These are phyloP conservation scores for Donacobius atricapilla DNA, from an alignment of 2,113 vertebrate species.

Conservation along the genomic window DNA sequence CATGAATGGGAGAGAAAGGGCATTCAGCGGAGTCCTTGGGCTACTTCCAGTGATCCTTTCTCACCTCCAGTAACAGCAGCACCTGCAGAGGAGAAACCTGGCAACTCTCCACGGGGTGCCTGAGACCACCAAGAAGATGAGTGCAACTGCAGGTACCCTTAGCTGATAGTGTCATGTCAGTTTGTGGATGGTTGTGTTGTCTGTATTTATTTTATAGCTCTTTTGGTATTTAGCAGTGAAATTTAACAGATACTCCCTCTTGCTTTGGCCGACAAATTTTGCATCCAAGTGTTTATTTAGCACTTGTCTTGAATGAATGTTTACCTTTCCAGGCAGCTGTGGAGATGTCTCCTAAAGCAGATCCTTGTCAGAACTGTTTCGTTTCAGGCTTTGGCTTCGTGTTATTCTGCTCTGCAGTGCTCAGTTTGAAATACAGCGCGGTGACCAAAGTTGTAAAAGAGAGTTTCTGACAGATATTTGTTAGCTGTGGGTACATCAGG, in stretches of 20 bases:
- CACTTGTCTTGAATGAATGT: not conserved
- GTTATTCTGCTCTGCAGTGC: not conserved
- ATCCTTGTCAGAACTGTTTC: not conserved
- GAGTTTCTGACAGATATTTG: not conserved
- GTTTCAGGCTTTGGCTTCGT: not conserved
- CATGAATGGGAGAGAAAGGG: not conserved
- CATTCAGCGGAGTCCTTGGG: not conserved
- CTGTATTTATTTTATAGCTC: not conserved
- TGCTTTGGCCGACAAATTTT: not conserved
- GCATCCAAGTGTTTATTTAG: not conserved
- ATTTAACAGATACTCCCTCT: not conserved
- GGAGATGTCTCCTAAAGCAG: not conserved
- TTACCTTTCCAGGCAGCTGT: not conserved
- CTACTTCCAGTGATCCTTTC: not conserved
- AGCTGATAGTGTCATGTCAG: not conserved
- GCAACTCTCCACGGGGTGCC: not conserved
- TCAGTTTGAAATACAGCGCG: not conserved
- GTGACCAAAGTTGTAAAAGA: not conserved
- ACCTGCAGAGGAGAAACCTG: not conserved
- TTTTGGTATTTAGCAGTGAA: not conserved
- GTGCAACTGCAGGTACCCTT: conserved; percentile 39
- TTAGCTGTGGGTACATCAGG: not conserved
- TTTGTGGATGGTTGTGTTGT: not conserved
- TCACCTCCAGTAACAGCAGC: not conserved
- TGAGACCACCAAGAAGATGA: not conserved